Percentiles rank a stretch among this genome's conserved stretches.
These are phyloP conservation scores for Cichlasoma orientale DNA, from an alignment of 2,797 vertebrate genomes.

Conservation along the genomic window DNA sequence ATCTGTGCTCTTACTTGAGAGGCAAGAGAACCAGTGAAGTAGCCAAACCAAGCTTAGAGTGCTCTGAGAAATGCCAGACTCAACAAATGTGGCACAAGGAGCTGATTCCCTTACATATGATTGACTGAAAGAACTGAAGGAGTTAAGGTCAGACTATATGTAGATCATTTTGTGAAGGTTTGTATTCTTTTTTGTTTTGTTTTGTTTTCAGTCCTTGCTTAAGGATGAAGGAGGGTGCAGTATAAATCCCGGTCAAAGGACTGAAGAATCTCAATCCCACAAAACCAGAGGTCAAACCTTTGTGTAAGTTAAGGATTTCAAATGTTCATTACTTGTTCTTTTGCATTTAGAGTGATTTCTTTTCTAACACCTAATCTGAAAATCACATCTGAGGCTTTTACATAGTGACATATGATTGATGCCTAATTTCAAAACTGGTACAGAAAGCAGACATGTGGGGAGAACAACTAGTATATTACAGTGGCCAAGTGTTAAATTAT, in stretches of 20 bases:
- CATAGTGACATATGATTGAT: conserved; percentile 19
- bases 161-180: not conserved
- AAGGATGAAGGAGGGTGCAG: not conserved
- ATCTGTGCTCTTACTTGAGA: conserved; percentile 10
- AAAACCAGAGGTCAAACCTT: not conserved
- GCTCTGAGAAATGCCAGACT: not conserved
- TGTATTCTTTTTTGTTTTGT: too few relatives aligned
- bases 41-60: conserved; percentile 1
- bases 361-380: not conserved
- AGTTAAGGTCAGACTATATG: not conserved
- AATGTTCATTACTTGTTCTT: not conserved
- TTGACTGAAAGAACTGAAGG: not conserved
- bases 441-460: not conserved
- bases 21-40: conserved; percentile 15
- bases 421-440: conserved; percentile 27
- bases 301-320: not conserved
- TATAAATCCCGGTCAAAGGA: conserved; percentile 1
- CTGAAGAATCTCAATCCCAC: not conserved
- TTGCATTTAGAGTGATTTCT: not conserved
- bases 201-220: not conserved
- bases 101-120: not conserved
- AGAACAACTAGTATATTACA: not conserved
- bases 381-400: not conserved
- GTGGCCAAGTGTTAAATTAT: not conserved
- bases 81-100: not conserved